Evolutionary conservation across 2,797 vertebrate species (phyloP).

Genomic region (Microhierax caerulescens): DNA sequence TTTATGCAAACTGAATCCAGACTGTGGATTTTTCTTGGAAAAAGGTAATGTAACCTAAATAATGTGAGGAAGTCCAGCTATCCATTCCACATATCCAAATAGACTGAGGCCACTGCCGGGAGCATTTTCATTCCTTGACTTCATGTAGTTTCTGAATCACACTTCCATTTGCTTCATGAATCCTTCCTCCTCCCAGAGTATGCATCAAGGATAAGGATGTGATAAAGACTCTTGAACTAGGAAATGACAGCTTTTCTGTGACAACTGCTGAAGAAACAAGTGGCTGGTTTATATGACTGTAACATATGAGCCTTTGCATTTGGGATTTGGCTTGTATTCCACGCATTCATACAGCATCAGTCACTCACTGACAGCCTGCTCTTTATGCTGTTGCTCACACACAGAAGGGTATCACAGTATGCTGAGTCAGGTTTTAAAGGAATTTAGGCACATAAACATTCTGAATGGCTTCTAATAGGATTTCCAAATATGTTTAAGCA

Average conservation of each 20-base stretch:
- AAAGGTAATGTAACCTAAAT: conserved; percentile 47
- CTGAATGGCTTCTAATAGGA: neutral
- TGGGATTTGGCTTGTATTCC: conserved; percentile 42
- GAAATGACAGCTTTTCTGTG: conserved; percentile 36
- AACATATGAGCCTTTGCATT: neutral
- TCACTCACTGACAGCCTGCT: neutral
- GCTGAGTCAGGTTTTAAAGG: conserved; percentile 44
- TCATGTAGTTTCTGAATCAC: neutral
- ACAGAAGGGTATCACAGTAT: neutral
- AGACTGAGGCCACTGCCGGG: neutral
- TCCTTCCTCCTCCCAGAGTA: neutral
- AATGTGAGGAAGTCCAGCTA: conserved; percentile 43
- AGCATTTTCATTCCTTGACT: neutral
- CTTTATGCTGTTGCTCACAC: neutral
- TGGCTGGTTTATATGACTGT: neutral
- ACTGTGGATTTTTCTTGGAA: conserved; percentile 15
- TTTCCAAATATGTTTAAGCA: conserved; percentile 15
- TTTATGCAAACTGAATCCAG: conserved; percentile 39
- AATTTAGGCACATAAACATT: neutral
- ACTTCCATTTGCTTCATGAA: neutral
- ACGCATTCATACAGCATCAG: neutral
- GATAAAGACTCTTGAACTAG: neutral
- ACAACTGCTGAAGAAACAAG: conserved; percentile 7
- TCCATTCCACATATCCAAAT: neutral
- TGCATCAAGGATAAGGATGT: neutral